Evolutionary conservation across 2,888 invertebrate genomes (phyloP).

Genomic region (Steinernema hermaphroditum): DNA sequence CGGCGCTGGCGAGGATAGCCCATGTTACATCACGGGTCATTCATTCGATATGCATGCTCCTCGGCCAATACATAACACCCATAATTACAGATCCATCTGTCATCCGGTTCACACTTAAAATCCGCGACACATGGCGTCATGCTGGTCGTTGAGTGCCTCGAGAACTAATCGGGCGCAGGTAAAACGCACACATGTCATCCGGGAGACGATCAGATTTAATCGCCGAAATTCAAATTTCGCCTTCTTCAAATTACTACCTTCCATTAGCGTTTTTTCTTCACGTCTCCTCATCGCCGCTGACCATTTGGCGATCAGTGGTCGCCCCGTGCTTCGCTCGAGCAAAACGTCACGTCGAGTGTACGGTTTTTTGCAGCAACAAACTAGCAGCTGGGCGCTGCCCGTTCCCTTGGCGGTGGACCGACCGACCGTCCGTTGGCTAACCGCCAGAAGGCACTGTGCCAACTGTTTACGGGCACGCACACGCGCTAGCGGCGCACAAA

Average conservation of each 20-base stretch:
- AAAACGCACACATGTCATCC: conserved; percentile 24
- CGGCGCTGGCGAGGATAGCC: not conserved
- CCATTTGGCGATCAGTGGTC: conserved; percentile 13
- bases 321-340: conserved; percentile 12
- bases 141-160: conserved; percentile 4
- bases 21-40: conserved; percentile 27
- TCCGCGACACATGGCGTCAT: conserved; percentile 29
- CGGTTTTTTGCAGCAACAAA: conserved; percentile 16
- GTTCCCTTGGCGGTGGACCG: not conserved
- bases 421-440: not conserved
- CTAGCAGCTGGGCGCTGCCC: not conserved
- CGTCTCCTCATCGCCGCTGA: not conserved
- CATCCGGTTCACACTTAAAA: conserved; percentile 27
- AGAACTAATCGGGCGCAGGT: conserved; percentile 28
- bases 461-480: not conserved
- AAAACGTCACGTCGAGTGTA: conserved; percentile 18
- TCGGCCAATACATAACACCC: conserved; percentile 14
- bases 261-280: not conserved
- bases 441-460: conserved; percentile 24
- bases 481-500: not conserved
- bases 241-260: conserved; percentile 4
- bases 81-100: conserved; percentile 26
- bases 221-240: conserved; percentile 10
- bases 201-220: not conserved
- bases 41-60: conserved; percentile 30